These are phyloP conservation scores for Clarias laeviceps DNA, from an alignment of 2,797 vertebrate genomes.

Conservation along the genomic window DNA sequence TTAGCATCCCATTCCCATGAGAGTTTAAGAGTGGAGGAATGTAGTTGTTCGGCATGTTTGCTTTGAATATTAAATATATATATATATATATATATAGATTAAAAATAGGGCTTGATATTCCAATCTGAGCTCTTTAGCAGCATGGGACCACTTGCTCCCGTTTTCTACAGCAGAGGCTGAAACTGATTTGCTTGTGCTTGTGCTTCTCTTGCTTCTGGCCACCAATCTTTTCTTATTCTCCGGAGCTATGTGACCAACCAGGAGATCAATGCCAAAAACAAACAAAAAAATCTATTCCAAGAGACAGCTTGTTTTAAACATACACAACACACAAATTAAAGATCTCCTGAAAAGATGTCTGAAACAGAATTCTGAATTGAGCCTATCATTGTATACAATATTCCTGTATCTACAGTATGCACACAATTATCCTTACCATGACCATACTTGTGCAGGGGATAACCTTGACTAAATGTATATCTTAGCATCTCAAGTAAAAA, in stretches of 20 bases:
- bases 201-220: background rate
- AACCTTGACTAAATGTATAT: background rate
- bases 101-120: background rate
- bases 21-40: background rate
- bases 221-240: background rate
- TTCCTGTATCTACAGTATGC: background rate
- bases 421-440: background rate
- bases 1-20: slow-evolving; percentile 59
- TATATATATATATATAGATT: slow-evolving; percentile 5
- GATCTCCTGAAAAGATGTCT: background rate
- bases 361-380: background rate
- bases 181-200: background rate
- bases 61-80: slow-evolving; percentile 2
- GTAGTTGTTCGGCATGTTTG: background rate
- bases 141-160: background rate
- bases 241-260: background rate
- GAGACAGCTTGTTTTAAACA: background rate
- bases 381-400: background rate
- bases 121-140: background rate
- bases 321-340: background rate
- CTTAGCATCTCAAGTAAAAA: background rate
- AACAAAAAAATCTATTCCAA: background rate
- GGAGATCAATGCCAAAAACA: background rate
- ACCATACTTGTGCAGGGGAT: background rate
- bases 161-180: background rate